These are phyloP conservation scores for Drosophila mettleri DNA, from an alignment of 2,888 invertebrate species.

Conservation along the genomic window DNA sequence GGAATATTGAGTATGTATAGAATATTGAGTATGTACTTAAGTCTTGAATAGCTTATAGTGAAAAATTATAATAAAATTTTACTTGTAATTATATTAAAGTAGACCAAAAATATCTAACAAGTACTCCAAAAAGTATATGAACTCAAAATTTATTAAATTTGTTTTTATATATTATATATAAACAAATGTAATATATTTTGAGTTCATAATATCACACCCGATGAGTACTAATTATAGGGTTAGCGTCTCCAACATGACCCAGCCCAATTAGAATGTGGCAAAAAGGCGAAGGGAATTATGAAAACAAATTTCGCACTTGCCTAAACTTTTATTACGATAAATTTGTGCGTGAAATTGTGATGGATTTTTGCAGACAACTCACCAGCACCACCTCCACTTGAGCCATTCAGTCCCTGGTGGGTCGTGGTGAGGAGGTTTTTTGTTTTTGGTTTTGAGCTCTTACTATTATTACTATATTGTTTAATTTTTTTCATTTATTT, in stretches of 20 bases:
- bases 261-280: constrained; percentile 38
- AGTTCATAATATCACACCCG: neutral
- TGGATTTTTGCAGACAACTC: constrained; percentile 7
- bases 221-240: neutral
- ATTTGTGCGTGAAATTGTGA: constrained; percentile 43
- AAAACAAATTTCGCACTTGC: constrained; percentile 27
- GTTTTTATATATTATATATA: too few relatives aligned
- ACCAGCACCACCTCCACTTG: neutral
- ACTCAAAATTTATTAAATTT: too few relatives aligned
- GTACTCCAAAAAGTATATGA: too few relatives aligned
- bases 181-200: too few relatives aligned
- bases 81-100: too few relatives aligned
- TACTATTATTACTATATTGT: constrained; percentile 25
- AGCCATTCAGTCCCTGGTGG: neutral
- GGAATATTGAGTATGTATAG: too few relatives aligned
- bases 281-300: neutral
- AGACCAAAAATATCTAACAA: too few relatives aligned
- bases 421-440: neutral
- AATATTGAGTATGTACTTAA: too few relatives aligned
- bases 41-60: too few relatives aligned
- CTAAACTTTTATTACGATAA: constrained; percentile 42
- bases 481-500: constrained; percentile 36
- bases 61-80: too few relatives aligned
- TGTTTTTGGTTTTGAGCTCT: neutral
- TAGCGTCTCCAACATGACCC: constrained; percentile 7